Evolutionary conservation across 2,113 vertebrate species (phyloP), one percentile per base, ranked within the genome.

Genomic region (Vireo altiloquus): DNA sequence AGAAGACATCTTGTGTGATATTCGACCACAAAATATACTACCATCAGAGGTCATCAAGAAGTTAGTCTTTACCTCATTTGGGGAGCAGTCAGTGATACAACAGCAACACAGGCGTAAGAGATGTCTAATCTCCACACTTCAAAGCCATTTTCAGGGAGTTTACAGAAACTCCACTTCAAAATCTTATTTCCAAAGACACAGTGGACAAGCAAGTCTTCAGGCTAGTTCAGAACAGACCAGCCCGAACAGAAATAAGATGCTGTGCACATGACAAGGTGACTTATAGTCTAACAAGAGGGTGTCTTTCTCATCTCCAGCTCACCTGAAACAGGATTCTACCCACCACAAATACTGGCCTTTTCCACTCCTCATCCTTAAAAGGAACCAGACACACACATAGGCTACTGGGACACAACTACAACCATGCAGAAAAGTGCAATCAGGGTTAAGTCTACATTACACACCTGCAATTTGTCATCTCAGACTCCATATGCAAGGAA

Each of bases 401-500:
- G 19, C 66, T 83, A 40, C 47, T 21, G 31, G 71, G 52, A 70
- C 24, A 27, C 15, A 82, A 49, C 31, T 31, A 13, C 44, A 76
- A 79, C 44, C 35, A 9, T 4, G 5, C 0, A 69, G 46, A 9
- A 64, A 64, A 30, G n/a, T 0, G 1, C 0, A 1, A 11, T 8
- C 33, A 49, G 64, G 8, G 2, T 39, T 50, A 89, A 33, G 9
- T 14, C 25, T 71, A 19, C 5, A 27, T 35, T 12, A 35, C 0
- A 1, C 10, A 52, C 16, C 50, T 57, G n/a, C n/a, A 39, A 18
- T 66, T 57, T 78, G 46, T 27, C 30, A 52, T 64, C 54, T 35
- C 80, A 66, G 30, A 50, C 18, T n/a, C 22, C 31, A 7, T 9
- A 39, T 3, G 11, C 7, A 40, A 31, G 24, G 47, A 42, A 66